Percentiles rank a stretch among this genome's conserved stretches.
These are phyloP conservation scores for Drosophila mimetica DNA, from an alignment of 2,888 invertebrate genomes.

Conservation along the genomic window DNA sequence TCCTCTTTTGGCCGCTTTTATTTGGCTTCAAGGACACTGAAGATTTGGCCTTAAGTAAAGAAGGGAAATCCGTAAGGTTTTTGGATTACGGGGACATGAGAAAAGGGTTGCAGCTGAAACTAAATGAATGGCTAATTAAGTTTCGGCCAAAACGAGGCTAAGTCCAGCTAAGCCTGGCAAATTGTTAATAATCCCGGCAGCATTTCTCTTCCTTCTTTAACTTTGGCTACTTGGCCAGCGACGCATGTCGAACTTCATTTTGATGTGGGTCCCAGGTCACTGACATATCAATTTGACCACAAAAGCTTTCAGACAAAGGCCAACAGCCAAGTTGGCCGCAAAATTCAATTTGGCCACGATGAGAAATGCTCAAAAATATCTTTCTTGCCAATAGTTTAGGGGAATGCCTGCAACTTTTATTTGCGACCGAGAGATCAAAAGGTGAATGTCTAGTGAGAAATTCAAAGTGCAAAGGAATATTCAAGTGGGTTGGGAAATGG, in stretches of 20 bases:
- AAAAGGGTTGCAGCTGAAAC: slow-evolving; percentile 44
- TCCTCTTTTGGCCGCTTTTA: slow-evolving; percentile 26
- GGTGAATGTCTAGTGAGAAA: slow-evolving; percentile 60
- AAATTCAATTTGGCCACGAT: slow-evolving; percentile 52
- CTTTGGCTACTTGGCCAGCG: slow-evolving; percentile 36
- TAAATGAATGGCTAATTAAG: slow-evolving; percentile 54
- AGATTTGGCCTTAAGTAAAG: slow-evolving; percentile 18
- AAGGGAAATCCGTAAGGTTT: slow-evolving; percentile 20
- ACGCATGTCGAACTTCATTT: slow-evolving; percentile 52
- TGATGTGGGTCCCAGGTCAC: slow-evolving; percentile 63
- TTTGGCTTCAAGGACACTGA: slow-evolving; percentile 34
- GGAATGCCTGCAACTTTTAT: slow-evolving; percentile 28
- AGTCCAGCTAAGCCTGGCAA: slow-evolving; percentile 39
- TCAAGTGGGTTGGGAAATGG: slow-evolving; percentile 17
- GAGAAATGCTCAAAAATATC: slow-evolving; percentile 42
- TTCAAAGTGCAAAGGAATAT: slow-evolving; percentile 30
- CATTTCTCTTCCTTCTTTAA: slow-evolving; percentile 11
- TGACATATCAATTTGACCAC: slow-evolving; percentile 73
- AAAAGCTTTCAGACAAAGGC: slow-evolving; percentile 65
- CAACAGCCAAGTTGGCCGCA: slow-evolving; percentile 49
- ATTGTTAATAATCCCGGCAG: slow-evolving; percentile 47
- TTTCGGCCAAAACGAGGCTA: slow-evolving; percentile 16
- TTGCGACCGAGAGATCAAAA: slow-evolving; percentile 63
- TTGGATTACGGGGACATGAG: slow-evolving; percentile 31
- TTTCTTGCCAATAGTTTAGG: slow-evolving; percentile 58